Conservation (phyloP, 2,113 vertebrate genomes). For the Nyctibius bracteatus region DNA sequence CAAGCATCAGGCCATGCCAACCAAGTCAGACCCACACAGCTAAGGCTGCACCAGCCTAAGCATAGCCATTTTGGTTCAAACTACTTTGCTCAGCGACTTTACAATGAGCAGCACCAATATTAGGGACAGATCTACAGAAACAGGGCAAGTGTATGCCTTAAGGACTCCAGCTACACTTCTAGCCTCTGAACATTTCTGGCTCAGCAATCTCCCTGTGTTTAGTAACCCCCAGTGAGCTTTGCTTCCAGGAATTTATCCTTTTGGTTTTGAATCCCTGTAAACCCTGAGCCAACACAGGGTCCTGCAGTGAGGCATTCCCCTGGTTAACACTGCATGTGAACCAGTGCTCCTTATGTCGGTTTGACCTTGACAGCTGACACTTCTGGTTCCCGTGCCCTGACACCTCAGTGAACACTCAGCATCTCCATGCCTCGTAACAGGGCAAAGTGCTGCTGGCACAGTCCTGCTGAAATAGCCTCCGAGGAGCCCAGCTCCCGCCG, state of each 20-base stretch:
- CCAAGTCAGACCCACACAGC: background rate
- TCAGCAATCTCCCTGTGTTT: background rate
- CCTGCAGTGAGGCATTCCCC: background rate
- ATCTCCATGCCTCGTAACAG: background rate
- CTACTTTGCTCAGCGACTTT: background rate
- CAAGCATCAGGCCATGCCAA: background rate
- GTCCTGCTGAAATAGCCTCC: background rate
- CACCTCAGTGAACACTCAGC: background rate
- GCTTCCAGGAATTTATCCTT: background rate
- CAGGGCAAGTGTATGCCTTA: background rate
- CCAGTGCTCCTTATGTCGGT: background rate
- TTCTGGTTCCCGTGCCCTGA: background rate
- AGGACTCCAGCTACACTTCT: background rate
- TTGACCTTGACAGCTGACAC: background rate
- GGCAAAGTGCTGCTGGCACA: background rate
- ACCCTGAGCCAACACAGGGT: background rate
- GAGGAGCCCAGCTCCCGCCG: accelerated
- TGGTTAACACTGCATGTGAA: accelerated
- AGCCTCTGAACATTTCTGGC: background rate
- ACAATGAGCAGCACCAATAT: background rate
- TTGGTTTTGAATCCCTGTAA: background rate
- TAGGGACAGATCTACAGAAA: background rate
- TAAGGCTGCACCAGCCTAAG: background rate
- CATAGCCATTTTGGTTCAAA: background rate
- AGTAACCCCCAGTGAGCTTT: background rate